These are phyloP conservation scores for Aphelocoma coerulescens DNA, from an alignment of 2,113 vertebrate species.

Conservation along the genomic window DNA sequence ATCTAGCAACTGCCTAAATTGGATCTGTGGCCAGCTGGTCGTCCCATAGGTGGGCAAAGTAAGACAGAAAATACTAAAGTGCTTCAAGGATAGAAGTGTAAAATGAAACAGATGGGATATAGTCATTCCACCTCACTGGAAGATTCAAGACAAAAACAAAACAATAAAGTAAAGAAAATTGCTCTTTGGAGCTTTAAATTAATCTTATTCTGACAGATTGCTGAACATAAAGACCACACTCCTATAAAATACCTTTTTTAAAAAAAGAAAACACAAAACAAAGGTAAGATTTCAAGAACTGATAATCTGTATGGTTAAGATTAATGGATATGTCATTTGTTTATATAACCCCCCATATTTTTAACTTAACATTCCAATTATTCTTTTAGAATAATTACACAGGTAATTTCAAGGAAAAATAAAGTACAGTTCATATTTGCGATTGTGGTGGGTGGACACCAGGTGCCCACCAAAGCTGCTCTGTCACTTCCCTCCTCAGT, in stretches of 20 bases:
- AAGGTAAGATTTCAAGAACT: not conserved
- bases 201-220: not conserved
- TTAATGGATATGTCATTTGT: not conserved
- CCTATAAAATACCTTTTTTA: not conserved
- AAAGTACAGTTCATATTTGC: not conserved
- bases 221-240: not conserved
- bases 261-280: accelerated
- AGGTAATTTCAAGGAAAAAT: not conserved
- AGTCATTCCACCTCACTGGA: not conserved
- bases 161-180: not conserved
- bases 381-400: not conserved
- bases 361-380: not conserved
- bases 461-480: not conserved
- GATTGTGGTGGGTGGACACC: not conserved
- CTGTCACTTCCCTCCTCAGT: not conserved
- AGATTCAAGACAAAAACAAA: not conserved
- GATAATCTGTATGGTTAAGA: not conserved
- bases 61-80: not conserved
- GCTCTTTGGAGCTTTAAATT: not conserved
- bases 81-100: not conserved
- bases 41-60: not conserved
- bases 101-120: not conserved
- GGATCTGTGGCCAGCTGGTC: not conserved
- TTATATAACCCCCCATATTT: not conserved
- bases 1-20: not conserved